A percentile compares a stretch with the other conserved stretches of the same genome.
Evolutionary conservation across 2,888 invertebrate genomes (phyloP).

Genomic region (Conus canariensis): DNA sequence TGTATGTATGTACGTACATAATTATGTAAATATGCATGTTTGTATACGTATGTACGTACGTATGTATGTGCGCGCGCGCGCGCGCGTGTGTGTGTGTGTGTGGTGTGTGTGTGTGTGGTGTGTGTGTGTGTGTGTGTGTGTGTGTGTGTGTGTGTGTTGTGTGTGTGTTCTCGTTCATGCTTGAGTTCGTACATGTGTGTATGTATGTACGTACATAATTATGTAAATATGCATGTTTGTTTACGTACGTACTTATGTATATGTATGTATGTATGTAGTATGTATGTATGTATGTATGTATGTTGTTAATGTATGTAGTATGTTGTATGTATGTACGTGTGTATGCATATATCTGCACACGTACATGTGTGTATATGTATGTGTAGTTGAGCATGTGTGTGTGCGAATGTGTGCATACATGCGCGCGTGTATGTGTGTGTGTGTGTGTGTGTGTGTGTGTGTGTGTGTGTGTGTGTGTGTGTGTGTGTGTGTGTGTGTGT

Average conservation of each 20-base stretch:
- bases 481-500: neutral
- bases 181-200: too few relatives aligned
- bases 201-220: too few relatives aligned
- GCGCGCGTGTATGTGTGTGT: neutral
- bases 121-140: neutral
- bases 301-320: too few relatives aligned
- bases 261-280: too few relatives aligned
- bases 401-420: neutral
- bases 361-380: too few relatives aligned
- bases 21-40: neutral
- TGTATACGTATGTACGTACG: neutral
- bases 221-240: too few relatives aligned
- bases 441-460: neutral
- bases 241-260: too few relatives aligned
- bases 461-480: conserved; percentile 10
- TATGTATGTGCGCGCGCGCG: neutral
- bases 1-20: neutral
- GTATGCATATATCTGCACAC: too few relatives aligned
- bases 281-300: too few relatives aligned
- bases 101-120: conserved; percentile 5
- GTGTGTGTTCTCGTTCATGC: too few relatives aligned
- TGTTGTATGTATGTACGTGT: too few relatives aligned
- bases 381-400: neutral
- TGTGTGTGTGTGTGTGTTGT: conserved; percentile 1
- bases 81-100: neutral